Base-by-base conservation (phyloP, 2,113 vertebrate genomes). In the Arenaria interpres region DNA sequence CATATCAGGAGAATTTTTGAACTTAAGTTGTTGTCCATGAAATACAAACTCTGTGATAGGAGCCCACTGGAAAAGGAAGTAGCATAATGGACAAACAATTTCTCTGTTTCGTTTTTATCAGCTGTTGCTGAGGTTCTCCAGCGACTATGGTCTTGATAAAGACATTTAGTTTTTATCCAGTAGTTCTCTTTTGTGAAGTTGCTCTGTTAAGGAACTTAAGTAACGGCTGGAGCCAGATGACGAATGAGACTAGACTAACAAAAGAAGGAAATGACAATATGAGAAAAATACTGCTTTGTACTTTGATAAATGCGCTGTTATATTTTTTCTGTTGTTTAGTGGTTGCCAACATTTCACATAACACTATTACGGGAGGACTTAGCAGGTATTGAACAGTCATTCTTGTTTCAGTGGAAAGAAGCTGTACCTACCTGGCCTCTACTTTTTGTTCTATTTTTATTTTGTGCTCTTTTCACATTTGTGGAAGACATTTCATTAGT, bases 401-500 rank as follows among this genome's bases (percentile, higher is more conserved):
- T 91, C 51, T 30, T 2, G 4, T 57, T 94, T 87, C 1, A 7
- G n/a, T 90, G 37, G 45, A 88, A 72, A 51, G 75, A 67, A 91
- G 11, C 33, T 51, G 21, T 74, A 39, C 22, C 45, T 74, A 39
- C 22, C 45, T 75, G 87, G 19, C 45, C 19, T 88, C 62, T 91
- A 27, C 21, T n/a, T 96, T 93, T 33, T 88, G 45, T 79, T 91
- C 75, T 88, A 6, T 88, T 91, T 95, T 78, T 76, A 39, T 85
- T 96, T 75, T 68, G 62, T 68, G 24, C n/a, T 90, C 54, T 93
- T 89, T 80, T 71, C 62, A 39, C 27, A 8, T 51, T 78, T 89
- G 54, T 54, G 66, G 75, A 71, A 83, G 75, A 37, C 17, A 20
- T 93, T 91, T 80, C 37, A 28, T 86, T 88, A 84, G 39, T 25